Evolutionary conservation across 53 echinoderm and acorn worm species (phyloP).

Genomic region (Luidia sarsii): DNA sequence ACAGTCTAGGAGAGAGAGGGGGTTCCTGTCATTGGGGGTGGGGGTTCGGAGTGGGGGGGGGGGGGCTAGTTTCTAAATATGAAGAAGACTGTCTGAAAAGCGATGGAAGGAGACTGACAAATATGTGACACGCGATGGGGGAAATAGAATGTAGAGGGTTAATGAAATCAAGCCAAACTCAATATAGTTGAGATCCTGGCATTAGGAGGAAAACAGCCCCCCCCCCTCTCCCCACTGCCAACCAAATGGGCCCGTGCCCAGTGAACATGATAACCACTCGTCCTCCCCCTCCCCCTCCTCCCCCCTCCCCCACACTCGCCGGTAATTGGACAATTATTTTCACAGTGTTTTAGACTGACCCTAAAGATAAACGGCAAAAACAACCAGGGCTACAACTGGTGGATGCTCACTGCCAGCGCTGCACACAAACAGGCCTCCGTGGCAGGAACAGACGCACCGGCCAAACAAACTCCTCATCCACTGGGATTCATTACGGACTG

Average conservation of each 20-base stretch:
- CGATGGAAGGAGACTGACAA: slow-evolving; percentile 57
- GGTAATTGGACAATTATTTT: slow-evolving; percentile 60
- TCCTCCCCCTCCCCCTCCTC: too few species aligned
- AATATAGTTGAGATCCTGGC: slow-evolving; percentile 56
- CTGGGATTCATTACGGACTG: slow-evolving; percentile 43
- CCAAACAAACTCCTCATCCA: slow-evolving; percentile 42
- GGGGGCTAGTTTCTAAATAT: slow-evolving; percentile 32
- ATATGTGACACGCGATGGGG: slow-evolving; percentile 48
- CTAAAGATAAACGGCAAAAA: slow-evolving; percentile 25
- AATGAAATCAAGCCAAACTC: slow-evolving; percentile 61
- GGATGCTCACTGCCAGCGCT: too few species aligned
- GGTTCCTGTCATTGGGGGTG: slow-evolving; percentile 31
- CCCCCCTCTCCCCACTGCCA: too few species aligned
- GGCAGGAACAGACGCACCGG: slow-evolving; percentile 44
- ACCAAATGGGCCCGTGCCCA: too few species aligned
- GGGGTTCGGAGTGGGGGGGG: too few species aligned
- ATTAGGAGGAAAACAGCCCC: slow-evolving; percentile 30
- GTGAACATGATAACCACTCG: too few species aligned
- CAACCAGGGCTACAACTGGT: slow-evolving; percentile 38
- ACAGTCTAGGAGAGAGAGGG: slow-evolving; percentile 29
- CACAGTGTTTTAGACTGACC: slow-evolving; percentile 60
- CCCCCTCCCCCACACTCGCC: too few species aligned
- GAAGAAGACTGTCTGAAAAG: slow-evolving; percentile 57
- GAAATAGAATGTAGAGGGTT: slow-evolving; percentile 46
- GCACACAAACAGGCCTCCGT: slow-evolving; percentile 32